Evolutionary conservation across 2,888 invertebrate genomes (phyloP).

Genomic region (Platycheirus rosarum): DNA sequence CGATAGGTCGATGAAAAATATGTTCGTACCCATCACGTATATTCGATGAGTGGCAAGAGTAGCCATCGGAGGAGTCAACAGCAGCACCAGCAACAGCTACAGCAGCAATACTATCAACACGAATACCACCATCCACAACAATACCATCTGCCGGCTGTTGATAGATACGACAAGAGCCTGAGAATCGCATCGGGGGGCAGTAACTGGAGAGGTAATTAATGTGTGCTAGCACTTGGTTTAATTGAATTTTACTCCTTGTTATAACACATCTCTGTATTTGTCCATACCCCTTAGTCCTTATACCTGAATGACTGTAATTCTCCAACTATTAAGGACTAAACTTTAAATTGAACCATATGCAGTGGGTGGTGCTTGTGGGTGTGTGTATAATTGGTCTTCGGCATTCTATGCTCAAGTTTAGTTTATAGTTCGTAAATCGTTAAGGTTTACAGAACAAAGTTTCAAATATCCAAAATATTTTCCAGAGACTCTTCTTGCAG

Average conservation of each 20-base stretch:
- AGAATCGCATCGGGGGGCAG: slow-evolving; percentile 75
- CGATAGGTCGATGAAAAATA: slow-evolving; percentile 82
- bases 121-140: slow-evolving; percentile 78
- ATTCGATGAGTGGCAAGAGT: slow-evolving; percentile 79
- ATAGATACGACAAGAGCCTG: slow-evolving; percentile 81
- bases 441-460: slow-evolving; percentile 23
- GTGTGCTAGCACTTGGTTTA: slow-evolving; percentile 56
- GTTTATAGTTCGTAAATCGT: slow-evolving; percentile 19
- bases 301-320: slow-evolving; percentile 9
- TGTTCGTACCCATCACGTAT: slow-evolving; percentile 81
- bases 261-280: slow-evolving; percentile 13
- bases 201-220: slow-evolving; percentile 72
- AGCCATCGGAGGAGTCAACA: slow-evolving; percentile 81
- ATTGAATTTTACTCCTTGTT: slow-evolving; percentile 52
- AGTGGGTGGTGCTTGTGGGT: slow-evolving; percentile 15
- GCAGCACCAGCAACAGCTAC: slow-evolving; percentile 76
- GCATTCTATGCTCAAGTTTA: slow-evolving; percentile 4
- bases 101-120: slow-evolving; percentile 77
- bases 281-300: background rate
- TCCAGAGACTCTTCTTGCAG: no score
- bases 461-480: slow-evolving; percentile 12
- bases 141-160: slow-evolving; percentile 78
- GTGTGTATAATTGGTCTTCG: background rate
- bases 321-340: slow-evolving; percentile 20
- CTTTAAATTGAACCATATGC: slow-evolving; percentile 48